Evolutionary conservation across 1,140 invertebrate species (phyloP).

Genomic region (Lepidurus arcticus): DNA sequence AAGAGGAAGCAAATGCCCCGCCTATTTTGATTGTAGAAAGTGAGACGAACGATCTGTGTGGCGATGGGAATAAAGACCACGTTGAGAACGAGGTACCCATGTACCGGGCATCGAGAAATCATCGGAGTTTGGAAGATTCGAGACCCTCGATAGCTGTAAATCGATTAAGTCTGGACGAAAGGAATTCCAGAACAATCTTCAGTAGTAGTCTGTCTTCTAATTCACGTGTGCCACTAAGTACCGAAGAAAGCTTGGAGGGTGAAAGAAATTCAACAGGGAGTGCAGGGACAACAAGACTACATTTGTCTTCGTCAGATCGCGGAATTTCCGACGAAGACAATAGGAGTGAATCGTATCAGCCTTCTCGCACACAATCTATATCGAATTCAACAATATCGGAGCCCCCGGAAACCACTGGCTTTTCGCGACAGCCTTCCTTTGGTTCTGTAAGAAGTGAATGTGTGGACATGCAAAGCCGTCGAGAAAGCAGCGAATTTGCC

Average conservation of each 20-base stretch:
- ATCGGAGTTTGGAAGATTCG: neutral
- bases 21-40: neutral
- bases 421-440: conserved; percentile 22
- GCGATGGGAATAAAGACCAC: neutral
- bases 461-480: conserved; percentile 3
- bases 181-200: neutral
- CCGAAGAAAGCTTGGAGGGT: conserved; percentile 3
- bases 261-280: neutral
- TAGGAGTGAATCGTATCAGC: conserved; percentile 14
- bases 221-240: neutral
- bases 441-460: conserved; percentile 25
- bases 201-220: neutral
- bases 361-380: neutral
- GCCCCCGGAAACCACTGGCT: neutral
- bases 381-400: neutral
- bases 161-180: conserved; percentile 3
- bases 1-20: neutral
- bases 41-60: neutral
- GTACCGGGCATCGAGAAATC: neutral
- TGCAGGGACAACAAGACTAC: neutral
- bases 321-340: neutral
- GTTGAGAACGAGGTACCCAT: neutral
- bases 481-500: neutral
- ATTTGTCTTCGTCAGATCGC: neutral
- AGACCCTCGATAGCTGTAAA: neutral